Percentiles rank a stretch among this genome's conserved stretches.
phyloP scores from a whole-genome alignment of 2,113 vertebrate genomes.

The Eretmochelys imbricata region DNA sequence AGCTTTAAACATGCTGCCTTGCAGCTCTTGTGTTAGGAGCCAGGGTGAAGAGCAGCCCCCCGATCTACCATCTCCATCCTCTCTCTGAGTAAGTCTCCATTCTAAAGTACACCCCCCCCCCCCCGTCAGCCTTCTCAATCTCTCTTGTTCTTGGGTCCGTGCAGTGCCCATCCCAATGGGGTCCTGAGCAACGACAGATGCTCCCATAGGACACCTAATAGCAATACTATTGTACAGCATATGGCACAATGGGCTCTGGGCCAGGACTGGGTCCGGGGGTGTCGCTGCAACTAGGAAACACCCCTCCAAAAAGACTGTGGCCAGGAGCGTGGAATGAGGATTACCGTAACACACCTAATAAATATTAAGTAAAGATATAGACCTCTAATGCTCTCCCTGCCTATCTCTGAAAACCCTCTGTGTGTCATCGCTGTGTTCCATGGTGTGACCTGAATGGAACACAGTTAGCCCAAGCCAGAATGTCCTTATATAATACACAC shows the following conservation, averaged over 20 bases:
- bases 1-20: background rate
- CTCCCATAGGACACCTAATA: too few relatives aligned
- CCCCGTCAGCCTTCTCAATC: background rate
- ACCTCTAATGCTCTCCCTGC: background rate
- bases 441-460: background rate
- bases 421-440: background rate
- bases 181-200: background rate
- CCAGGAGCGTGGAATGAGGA: background rate
- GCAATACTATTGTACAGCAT: too few relatives aligned
- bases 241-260: too few relatives aligned
- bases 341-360: background rate
- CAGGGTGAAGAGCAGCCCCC: background rate
- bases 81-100: background rate
- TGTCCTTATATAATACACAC: background rate
- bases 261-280: too few relatives aligned
- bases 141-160: background rate
- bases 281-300: background rate
- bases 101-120: background rate
- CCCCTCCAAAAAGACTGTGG: background rate
- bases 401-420: background rate
- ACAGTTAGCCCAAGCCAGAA: background rate
- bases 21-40: background rate
- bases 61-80: background rate
- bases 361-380: background rate
- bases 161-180: background rate